Conservation (phyloP, 2,888 invertebrate species). For the Abrostola tripartita region DNA sequence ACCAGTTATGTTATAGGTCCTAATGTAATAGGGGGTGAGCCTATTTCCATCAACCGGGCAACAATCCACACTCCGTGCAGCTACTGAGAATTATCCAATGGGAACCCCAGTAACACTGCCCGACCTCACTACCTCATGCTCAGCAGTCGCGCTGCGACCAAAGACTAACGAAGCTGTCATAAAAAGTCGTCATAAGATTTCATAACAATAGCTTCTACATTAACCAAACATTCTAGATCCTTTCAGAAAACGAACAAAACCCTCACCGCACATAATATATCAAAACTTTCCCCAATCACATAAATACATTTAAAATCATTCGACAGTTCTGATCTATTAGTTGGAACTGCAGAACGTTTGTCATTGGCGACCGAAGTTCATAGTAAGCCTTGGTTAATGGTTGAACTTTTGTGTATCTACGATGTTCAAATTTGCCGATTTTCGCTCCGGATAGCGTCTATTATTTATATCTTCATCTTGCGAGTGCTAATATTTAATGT, state of each 20-base stretch:
- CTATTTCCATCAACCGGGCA: no score
- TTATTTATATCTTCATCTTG: constrained; percentile 56
- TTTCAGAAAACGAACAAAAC: constrained; percentile 27
- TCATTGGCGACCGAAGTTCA: constrained; percentile 57
- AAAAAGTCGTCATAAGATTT: neutral
- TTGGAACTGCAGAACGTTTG: constrained; percentile 56
- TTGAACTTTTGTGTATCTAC: constrained; percentile 68
- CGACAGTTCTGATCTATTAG: constrained; percentile 65
- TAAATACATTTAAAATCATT: constrained; percentile 68
- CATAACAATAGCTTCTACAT: neutral
- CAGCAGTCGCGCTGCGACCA: no score
- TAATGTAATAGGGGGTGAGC: no score
- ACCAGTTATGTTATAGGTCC: no score
- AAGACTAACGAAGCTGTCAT: no score
- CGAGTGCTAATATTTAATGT: constrained; percentile 55
- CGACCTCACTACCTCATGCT: no score
- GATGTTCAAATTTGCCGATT: constrained; percentile 69
- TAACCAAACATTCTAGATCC: neutral
- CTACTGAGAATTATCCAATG: no score
- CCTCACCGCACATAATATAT: constrained; percentile 44
- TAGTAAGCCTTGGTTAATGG: constrained; percentile 63
- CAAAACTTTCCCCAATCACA: constrained; percentile 57
- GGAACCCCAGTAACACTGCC: no score
- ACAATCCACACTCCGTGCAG: no score
- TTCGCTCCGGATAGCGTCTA: constrained; percentile 54